Evolutionary conservation across 1,140 invertebrate genomes (phyloP).

Genomic region (Drosophila nigrodunni): DNA sequence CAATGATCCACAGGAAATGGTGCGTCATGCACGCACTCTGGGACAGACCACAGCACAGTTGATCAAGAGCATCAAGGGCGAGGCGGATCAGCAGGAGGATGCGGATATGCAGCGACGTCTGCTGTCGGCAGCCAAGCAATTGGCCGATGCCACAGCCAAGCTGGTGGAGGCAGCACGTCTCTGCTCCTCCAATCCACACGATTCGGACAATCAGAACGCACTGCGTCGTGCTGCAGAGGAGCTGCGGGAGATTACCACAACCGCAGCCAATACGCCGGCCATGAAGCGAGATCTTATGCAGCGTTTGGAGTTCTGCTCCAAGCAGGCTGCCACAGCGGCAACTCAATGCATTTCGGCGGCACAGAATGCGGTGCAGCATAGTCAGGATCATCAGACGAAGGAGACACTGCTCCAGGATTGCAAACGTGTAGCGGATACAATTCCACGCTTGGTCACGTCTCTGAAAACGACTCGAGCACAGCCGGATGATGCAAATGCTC

Average conservation of each 20-base stretch:
- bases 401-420: conserved; percentile 91
- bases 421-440: conserved; percentile 90
- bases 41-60: conserved; percentile 96
- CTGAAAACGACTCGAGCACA: conserved; percentile 90
- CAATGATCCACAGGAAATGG: conserved; percentile 96
- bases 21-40: conserved; percentile 95
- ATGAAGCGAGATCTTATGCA: conserved; percentile 92
- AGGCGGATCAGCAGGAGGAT: conserved; percentile 95
- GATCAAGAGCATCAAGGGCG: conserved; percentile 96
- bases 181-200: conserved; percentile 94
- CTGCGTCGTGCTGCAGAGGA: conserved; percentile 96
- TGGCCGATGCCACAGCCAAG: conserved; percentile 97
- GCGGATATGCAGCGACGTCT: conserved; percentile 95
- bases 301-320: conserved; percentile 91
- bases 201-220: conserved; percentile 92
- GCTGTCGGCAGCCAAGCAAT: conserved; percentile 94
- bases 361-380: conserved; percentile 90
- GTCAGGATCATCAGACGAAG: conserved; percentile 83
- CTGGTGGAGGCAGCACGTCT: conserved; percentile 98
- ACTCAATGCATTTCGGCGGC: conserved; percentile 95
- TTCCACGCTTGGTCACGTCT: conserved; percentile 93
- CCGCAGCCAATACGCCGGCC: conserved; percentile 90
- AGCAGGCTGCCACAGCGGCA: conserved; percentile 94
- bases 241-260: conserved; percentile 94
- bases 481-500: conserved; percentile 90